A percentile compares a stretch with the other conserved stretches of the same genome.
Evolutionary conservation across 2,888 invertebrate species (phyloP).

Genomic region (Dasysyrphus tricinctus): DNA sequence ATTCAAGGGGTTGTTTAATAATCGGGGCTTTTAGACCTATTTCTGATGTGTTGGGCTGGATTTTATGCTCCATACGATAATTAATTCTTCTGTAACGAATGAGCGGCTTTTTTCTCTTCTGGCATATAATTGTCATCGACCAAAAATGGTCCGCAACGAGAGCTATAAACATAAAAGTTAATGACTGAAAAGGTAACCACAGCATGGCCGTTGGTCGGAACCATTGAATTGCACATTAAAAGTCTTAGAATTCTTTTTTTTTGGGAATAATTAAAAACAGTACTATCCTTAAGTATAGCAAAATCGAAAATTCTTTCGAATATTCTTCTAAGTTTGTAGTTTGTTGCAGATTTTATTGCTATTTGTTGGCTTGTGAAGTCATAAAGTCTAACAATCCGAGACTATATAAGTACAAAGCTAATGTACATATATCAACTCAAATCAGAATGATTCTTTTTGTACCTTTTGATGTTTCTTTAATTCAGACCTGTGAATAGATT

Average conservation of each 20-base stretch:
- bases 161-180: constrained; percentile 72
- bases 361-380: constrained; percentile 52
- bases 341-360: constrained; percentile 52
- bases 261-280: constrained; percentile 54
- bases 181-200: constrained; percentile 63
- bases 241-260: neutral
- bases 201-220: constrained; percentile 23
- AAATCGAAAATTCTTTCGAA: neutral
- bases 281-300: neutral
- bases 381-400: constrained; percentile 63
- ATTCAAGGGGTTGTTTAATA: constrained; percentile 33
- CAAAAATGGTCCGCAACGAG: constrained; percentile 38
- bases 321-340: constrained; percentile 25
- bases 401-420: too few relatives aligned
- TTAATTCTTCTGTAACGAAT: constrained; percentile 71
- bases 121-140: constrained; percentile 72
- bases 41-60: constrained; percentile 21
- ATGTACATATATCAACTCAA: constrained; percentile 28
- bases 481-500: neutral
- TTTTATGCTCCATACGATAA: constrained; percentile 71
- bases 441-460: neutral
- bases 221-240: constrained; percentile 32
- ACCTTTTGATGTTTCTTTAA: neutral
- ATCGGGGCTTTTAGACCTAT: neutral
- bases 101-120: constrained; percentile 40